A percentile compares a stretch with the other conserved stretches of the same genome.
Evolutionary conservation across 2,888 invertebrate species (phyloP).

Genomic region (Drosophila nr. medialis): DNA sequence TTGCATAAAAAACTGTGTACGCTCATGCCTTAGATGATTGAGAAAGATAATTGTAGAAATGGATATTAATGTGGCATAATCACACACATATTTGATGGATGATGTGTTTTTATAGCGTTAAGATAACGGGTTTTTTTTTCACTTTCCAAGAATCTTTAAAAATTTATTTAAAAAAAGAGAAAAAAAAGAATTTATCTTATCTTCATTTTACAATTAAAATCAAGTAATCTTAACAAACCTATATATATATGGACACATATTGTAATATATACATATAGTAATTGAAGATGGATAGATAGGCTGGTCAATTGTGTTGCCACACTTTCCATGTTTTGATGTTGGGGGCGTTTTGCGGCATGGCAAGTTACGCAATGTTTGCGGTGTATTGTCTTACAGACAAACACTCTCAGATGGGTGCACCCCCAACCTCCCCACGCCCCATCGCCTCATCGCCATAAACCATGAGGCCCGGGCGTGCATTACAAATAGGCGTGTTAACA

Average conservation of each 20-base stretch:
- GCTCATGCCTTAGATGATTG: background rate
- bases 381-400: slow-evolving; percentile 58
- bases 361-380: slow-evolving; percentile 58
- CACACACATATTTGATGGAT: background rate
- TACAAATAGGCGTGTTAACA: slow-evolving; percentile 53
- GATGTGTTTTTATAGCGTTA: background rate
- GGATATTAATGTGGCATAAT: background rate
- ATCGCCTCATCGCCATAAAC: background rate
- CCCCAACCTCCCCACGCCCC: background rate
- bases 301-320: slow-evolving; percentile 41
- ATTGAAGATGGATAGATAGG: background rate
- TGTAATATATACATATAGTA: background rate
- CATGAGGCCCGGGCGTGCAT: slow-evolving; percentile 39
- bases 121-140: background rate
- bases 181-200: background rate
- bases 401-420: slow-evolving; percentile 9
- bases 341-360: slow-evolving; percentile 49
- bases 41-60: slow-evolving; percentile 5
- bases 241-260: background rate
- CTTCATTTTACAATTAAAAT: too few relatives aligned
- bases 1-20: slow-evolving; percentile 25
- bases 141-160: background rate
- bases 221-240: background rate
- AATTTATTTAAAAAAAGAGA: background rate
- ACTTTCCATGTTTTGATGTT: slow-evolving; percentile 44